Base-by-base conservation (phyloP, 2,888 invertebrate genomes). In the Trichopoda pennipes region DNA sequence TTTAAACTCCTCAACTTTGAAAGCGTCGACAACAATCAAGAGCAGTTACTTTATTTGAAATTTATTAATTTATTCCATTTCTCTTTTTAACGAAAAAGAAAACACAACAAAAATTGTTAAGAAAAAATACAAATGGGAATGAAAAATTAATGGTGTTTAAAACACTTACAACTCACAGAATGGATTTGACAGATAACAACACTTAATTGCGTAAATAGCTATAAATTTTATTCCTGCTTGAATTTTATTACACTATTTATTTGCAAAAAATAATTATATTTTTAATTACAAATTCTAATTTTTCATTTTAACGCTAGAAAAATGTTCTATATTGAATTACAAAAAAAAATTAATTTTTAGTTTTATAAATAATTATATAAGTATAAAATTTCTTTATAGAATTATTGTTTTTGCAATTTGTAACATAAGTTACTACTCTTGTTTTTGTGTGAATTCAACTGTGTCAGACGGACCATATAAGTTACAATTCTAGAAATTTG, bases 261-360 rank as follows among this genome's bases (percentile, higher is more conserved):
- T 51, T 70, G 35, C 19, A 7, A 53, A 53, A 61, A 53, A 49
- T 60, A 10, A 58, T 58, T 35, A 21, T 53, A 28, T 1, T 47
- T 21, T 51, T 23, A 3, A 49, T 72, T 60, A 60, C 51, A 60
- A 35, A 60, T 38, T 38, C 3, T 19, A 72, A 60, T 38, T 38
- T 69, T 60, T 60, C 49, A 44, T 47, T 74, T 64, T 47, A 47
- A 55, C 44, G 61, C 63, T 63, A 63, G 44, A 73, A 32, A 47
- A 32, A 53, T 16, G n/a, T 63, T 66, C 17, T 21, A 14, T 56
- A 74, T 74, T 63, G 16, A 74, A 56, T 64, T 64, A 19, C 32
- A 47, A 19, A 16, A 3, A 42, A 9, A 35, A 3, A 49, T 7
- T 19, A 3, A 9, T 12, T 7, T 58, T 2, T 38, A 42, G 14